phyloP scores from a whole-genome alignment of 2,797 vertebrate genomes.

The Rhinogobio ventralis region DNA sequence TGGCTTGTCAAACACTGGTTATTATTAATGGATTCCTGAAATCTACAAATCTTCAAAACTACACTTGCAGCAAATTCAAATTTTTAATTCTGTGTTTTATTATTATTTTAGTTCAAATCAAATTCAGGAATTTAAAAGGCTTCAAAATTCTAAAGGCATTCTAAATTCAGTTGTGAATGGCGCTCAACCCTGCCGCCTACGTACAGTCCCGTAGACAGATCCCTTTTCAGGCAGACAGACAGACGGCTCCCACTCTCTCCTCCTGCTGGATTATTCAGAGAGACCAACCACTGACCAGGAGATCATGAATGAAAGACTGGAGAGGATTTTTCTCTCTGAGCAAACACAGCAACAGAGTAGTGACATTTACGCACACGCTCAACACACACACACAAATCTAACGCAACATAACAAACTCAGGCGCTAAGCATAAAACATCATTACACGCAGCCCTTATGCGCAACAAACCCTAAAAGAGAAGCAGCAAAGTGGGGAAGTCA shows the following conservation, averaged over 20 bases:
- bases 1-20: neutral
- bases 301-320: neutral
- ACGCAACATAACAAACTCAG: neutral
- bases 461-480: slow-evolving; percentile 34
- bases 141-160: slow-evolving; percentile 15
- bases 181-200: slow-evolving; percentile 35
- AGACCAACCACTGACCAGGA: slow-evolving; percentile 17
- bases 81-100: neutral
- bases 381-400: slow-evolving; percentile 25
- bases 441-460: slow-evolving; percentile 32
- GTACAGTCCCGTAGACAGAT: slow-evolving; percentile 30
- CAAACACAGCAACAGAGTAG: slow-evolving; percentile 26
- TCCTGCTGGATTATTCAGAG: slow-evolving; percentile 29
- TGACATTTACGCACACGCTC: slow-evolving; percentile 29
- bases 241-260: slow-evolving; percentile 11
- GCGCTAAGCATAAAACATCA: slow-evolving; percentile 14
- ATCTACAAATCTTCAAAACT: neutral
- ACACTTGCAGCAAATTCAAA: neutral
- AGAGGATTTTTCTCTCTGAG: slow-evolving; percentile 8
- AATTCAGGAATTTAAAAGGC: slow-evolving; percentile 29
- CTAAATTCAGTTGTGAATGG: slow-evolving; percentile 22
- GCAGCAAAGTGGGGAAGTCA: neutral
- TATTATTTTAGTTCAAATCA: neutral
- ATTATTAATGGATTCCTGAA: neutral
- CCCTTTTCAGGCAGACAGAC: slow-evolving; percentile 19